Percentiles rank a stretch among this genome's conserved stretches.
These are phyloP conservation scores for Colostygia pectinataria DNA, from an alignment of 2,888 invertebrate species.

Conservation along the genomic window DNA sequence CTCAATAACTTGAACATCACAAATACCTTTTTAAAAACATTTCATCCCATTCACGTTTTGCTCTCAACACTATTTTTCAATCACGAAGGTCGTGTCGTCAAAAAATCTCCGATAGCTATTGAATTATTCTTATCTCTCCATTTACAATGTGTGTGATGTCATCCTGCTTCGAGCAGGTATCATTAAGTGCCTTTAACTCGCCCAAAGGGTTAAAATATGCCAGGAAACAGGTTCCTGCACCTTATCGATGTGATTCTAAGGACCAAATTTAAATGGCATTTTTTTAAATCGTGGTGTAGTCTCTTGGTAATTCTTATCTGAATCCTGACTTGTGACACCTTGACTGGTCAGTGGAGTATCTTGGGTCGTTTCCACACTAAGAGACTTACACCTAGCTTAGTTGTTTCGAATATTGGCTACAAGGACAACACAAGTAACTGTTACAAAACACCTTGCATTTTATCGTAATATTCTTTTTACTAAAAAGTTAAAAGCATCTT, in stretches of 20 bases:
- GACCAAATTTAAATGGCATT: constrained; percentile 27
- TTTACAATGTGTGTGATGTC: constrained; percentile 68
- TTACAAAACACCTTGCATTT: constrained; percentile 6
- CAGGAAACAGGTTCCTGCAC: background rate
- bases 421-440: background rate
- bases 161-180: constrained; percentile 59
- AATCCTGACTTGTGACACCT: constrained; percentile 62
- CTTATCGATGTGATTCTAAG: constrained; percentile 6
- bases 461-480: background rate
- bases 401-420: constrained; percentile 14
- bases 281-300: constrained; percentile 5
- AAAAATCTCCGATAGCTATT: constrained; percentile 56
- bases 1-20: background rate
- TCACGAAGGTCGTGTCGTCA: constrained; percentile 53
- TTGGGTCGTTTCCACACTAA: constrained; percentile 45
- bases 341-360: constrained; percentile 48
- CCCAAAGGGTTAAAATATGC: constrained; percentile 29
- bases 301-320: constrained; percentile 53
- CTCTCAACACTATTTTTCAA: constrained; percentile 23
- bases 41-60: constrained; percentile 23
- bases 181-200: constrained; percentile 62
- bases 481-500: background rate
- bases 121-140: constrained; percentile 63
- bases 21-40: constrained; percentile 12
- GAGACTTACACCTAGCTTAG: constrained; percentile 34